Evolutionary conservation across 2,888 invertebrate genomes (phyloP).

Genomic region (Griposia aprilina): DNA sequence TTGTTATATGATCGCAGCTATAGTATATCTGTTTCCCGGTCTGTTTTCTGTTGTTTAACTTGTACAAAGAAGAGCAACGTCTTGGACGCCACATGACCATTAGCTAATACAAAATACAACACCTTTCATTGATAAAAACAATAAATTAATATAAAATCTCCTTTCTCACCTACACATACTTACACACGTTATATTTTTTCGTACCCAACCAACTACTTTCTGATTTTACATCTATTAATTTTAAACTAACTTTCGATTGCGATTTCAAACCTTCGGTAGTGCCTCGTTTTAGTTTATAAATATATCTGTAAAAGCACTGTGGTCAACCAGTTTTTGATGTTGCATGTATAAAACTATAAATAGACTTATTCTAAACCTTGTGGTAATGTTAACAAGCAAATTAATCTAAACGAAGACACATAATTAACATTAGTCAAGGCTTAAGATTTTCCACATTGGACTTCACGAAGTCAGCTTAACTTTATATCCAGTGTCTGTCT

Average conservation of each 20-base stretch:
- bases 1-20: background rate
- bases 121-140: background rate
- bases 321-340: slow-evolving; percentile 9
- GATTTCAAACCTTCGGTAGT: background rate
- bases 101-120: background rate
- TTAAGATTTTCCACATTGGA: background rate
- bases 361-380: background rate
- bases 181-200: slow-evolving; percentile 14
- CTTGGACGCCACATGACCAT: background rate
- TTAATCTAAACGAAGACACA: background rate
- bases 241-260: slow-evolving; percentile 39
- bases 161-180: slow-evolving; percentile 26
- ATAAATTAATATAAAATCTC: slow-evolving; percentile 7
- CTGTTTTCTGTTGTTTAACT: background rate
- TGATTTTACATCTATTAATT: slow-evolving; percentile 43
- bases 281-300: background rate
- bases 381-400: background rate
- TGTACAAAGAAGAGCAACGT: background rate
- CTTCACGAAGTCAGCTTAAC: background rate
- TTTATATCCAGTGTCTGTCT: background rate
- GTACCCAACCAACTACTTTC: slow-evolving; percentile 50
- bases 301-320: slow-evolving; percentile 12
- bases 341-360: slow-evolving; percentile 3
- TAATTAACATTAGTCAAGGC: background rate
- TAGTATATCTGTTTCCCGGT: background rate